Percentiles rank a stretch among this genome's conserved stretches.
phyloP scores from a whole-genome alignment of 2,888 invertebrate species.

The Salpingus planirostris region DNA sequence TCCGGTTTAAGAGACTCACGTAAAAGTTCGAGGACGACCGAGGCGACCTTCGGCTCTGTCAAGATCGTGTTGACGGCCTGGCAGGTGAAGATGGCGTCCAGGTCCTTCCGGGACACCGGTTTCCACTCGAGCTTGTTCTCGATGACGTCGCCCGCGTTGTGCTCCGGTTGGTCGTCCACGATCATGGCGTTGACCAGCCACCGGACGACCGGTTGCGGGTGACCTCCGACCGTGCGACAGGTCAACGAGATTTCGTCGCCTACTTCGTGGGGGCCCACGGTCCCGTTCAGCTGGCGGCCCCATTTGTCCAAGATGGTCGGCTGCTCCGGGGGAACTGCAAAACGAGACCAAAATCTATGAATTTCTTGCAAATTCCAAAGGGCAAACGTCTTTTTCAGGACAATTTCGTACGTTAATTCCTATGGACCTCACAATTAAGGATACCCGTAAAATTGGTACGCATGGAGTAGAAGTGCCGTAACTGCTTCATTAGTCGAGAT shows the following conservation, averaged over 20 bases:
- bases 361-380: no score
- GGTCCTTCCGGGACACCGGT: conserved; percentile 65
- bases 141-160: conserved; percentile 77
- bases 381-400: no score
- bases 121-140: conserved; percentile 73
- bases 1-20: no score
- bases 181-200: conserved; percentile 76
- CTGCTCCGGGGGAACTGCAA: conserved; percentile 78
- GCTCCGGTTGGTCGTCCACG: conserved; percentile 75
- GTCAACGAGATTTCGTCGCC: conserved; percentile 77
- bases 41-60: conserved; percentile 68
- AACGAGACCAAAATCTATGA: conserved; percentile 13
- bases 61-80: conserved; percentile 79
- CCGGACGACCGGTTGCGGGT: conserved; percentile 71
- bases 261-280: conserved; percentile 77
- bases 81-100: conserved; percentile 80
- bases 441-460: no score
- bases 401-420: no score
- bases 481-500: no score
- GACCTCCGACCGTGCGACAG: conserved; percentile 80
- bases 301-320: conserved; percentile 77
- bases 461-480: no score
- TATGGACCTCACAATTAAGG: no score
- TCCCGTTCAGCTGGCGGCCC: conserved; percentile 73
- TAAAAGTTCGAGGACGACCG: conserved; percentile 68